These are phyloP conservation scores for Siniperca undulata DNA, from an alignment of 2,797 vertebrate genomes.

Conservation along the genomic window DNA sequence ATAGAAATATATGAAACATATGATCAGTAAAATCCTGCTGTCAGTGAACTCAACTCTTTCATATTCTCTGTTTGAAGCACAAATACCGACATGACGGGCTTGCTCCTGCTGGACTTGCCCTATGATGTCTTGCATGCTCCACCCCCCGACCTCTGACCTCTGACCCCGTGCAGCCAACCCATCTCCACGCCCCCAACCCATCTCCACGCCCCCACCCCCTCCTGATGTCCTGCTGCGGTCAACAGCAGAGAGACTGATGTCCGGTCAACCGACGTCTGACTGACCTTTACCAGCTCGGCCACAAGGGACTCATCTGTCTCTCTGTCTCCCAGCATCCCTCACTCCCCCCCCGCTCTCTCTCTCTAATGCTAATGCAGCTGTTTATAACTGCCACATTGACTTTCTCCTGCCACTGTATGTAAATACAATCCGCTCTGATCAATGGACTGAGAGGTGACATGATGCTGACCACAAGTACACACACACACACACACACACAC, in stretches of 20 bases:
- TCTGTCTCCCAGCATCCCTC: slow-evolving; percentile 55
- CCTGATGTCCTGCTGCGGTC: slow-evolving; percentile 48
- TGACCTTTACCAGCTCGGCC: slow-evolving; percentile 76
- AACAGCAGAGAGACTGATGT: slow-evolving; percentile 75
- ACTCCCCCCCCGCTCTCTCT: neutral
- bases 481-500: slow-evolving; percentile 13
- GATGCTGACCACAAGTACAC: slow-evolving; percentile 31
- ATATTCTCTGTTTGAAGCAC: neutral
- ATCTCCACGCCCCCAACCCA: neutral
- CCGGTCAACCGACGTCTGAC: slow-evolving; percentile 64
- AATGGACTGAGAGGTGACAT: slow-evolving; percentile 56
- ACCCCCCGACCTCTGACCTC: slow-evolving; percentile 30
- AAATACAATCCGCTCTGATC: slow-evolving; percentile 74
- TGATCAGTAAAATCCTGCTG: neutral
- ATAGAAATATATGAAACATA: neutral
- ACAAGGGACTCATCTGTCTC: slow-evolving; percentile 76
- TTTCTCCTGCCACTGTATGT: slow-evolving; percentile 75
- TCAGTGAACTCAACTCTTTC: slow-evolving; percentile 21
- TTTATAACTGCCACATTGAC: slow-evolving; percentile 77
- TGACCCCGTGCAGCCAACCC: slow-evolving; percentile 17
- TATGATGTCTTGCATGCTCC: slow-evolving; percentile 1
- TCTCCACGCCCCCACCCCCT: slow-evolving; percentile 8
- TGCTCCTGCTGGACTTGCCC: slow-evolving; percentile 34
- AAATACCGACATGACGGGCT: neutral
- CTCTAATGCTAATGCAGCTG: slow-evolving; percentile 76